Percentiles rank a stretch among this genome's conserved stretches.
Evolutionary conservation across 2,113 vertebrate genomes (phyloP).

Genomic region (Barnardius zonarius): DNA sequence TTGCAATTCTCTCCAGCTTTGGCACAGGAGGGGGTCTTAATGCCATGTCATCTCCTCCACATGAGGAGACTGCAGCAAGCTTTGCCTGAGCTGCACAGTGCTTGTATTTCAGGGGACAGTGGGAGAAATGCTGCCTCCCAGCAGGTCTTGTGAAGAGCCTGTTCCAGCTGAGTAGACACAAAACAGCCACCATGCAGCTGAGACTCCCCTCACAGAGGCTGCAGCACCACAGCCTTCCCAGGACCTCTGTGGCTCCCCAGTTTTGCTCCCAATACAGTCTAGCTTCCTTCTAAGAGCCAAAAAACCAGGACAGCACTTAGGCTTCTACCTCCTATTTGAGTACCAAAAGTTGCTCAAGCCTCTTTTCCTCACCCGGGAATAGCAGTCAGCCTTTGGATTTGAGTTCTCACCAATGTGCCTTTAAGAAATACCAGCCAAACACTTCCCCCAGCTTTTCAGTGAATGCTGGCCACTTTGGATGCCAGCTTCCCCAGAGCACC

Average conservation of each 20-base stretch:
- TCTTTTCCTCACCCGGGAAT: not conserved
- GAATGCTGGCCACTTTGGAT: not conserved
- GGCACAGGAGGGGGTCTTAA: not conserved
- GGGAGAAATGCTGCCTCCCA: not conserved
- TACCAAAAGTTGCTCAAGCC: not conserved
- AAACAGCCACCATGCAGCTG: not conserved
- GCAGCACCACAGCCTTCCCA: not conserved
- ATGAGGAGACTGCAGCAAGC: not conserved
- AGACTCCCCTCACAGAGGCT: not conserved
- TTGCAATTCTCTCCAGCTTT: not conserved
- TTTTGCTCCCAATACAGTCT: not conserved
- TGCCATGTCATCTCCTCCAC: not conserved
- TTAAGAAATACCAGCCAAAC: not conserved
- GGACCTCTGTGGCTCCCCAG: not conserved
- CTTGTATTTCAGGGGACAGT: not conserved
- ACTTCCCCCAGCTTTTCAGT: not conserved
- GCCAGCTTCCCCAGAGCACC: not conserved
- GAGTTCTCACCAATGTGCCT: not conserved
- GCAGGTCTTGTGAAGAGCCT: not conserved
- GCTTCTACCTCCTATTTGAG: not conserved
- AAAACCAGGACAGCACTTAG: not conserved
- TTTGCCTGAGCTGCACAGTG: not conserved
- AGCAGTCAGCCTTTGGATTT: not conserved
- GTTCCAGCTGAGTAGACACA: not conserved
- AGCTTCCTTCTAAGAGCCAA: not conserved